A percentile compares a stretch with the other conserved stretches of the same genome.
Evolutionary conservation across 2,113 vertebrate species (phyloP).

Genomic region (Delphinus delphis): DNA sequence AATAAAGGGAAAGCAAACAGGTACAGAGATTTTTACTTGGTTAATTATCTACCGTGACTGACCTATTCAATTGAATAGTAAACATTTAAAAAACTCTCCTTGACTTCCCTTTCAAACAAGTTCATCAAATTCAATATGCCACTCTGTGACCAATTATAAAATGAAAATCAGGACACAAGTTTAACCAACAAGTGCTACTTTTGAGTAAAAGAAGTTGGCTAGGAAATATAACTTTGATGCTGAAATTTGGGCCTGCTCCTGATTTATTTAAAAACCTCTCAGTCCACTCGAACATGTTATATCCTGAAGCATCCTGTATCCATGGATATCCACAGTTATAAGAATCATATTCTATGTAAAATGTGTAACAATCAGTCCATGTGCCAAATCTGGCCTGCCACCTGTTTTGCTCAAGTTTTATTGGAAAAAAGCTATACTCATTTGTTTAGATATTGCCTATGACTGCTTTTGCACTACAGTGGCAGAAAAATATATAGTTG

Average conservation of each 20-base stretch:
- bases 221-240: not conserved
- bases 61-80: not conserved
- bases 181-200: not conserved
- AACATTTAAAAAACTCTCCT: not conserved
- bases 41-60: not conserved
- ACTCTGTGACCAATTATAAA: not conserved
- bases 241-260: not conserved
- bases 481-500: too few species aligned
- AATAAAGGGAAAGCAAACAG: not conserved
- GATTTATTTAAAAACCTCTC: not conserved
- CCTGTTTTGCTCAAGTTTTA: not conserved
- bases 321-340: not conserved
- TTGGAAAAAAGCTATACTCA: not conserved
- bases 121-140: not conserved
- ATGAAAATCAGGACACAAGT: not conserved
- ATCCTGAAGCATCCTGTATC: not conserved
- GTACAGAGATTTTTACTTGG: not conserved
- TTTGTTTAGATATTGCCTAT: not conserved
- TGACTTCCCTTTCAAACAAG: not conserved
- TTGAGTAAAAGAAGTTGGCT: not conserved
- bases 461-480: accelerated
- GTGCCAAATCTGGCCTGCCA: not conserved
- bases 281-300: not conserved
- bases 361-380: not conserved
- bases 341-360: not conserved